phyloP scores from a whole-genome alignment of 2,888 invertebrate genomes.

The Melitaea athalia region DNA sequence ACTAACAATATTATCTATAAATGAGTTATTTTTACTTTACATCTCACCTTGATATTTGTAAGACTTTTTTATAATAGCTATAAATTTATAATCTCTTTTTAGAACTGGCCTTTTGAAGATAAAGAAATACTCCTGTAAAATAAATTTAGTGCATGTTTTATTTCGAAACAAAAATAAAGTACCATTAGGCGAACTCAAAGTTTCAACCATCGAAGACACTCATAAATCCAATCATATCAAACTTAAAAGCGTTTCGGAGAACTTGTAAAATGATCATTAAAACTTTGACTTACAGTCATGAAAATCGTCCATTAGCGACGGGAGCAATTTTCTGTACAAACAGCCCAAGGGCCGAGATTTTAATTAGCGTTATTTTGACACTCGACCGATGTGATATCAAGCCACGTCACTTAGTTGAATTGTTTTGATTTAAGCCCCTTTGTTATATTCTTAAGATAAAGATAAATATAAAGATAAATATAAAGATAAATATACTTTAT shows the following conservation, averaged over 20 bases:
- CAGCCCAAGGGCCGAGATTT: conserved; percentile 42
- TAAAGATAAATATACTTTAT: too few species aligned
- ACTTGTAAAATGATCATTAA: conserved; percentile 54
- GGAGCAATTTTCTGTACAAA: conserved; percentile 46
- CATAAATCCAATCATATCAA: conserved; percentile 51
- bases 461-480: too few species aligned
- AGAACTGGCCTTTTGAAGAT: neutral
- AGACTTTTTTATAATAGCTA: neutral
- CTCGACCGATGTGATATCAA: conserved; percentile 23
- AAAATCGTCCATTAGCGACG: conserved; percentile 51
- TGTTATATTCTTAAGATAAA: neutral
- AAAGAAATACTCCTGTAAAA: neutral
- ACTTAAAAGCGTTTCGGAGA: conserved; percentile 47
- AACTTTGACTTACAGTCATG: conserved; percentile 52
- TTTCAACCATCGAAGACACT: conserved; percentile 42
- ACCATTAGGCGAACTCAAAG: conserved; percentile 25
- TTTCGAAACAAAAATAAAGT: conserved; percentile 20
- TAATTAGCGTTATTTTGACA: conserved; percentile 45
- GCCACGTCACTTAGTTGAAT: conserved; percentile 17
- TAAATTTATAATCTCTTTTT: neutral
- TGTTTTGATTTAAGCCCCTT: conserved; percentile 12
- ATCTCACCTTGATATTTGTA: neutral
- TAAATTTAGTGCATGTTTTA: conserved; percentile 1
- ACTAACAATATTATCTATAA: too few species aligned
- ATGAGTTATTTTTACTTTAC: too few species aligned